These are phyloP conservation scores for Numenius arquata DNA, from an alignment of 2,113 vertebrate species.

Conservation along the genomic window DNA sequence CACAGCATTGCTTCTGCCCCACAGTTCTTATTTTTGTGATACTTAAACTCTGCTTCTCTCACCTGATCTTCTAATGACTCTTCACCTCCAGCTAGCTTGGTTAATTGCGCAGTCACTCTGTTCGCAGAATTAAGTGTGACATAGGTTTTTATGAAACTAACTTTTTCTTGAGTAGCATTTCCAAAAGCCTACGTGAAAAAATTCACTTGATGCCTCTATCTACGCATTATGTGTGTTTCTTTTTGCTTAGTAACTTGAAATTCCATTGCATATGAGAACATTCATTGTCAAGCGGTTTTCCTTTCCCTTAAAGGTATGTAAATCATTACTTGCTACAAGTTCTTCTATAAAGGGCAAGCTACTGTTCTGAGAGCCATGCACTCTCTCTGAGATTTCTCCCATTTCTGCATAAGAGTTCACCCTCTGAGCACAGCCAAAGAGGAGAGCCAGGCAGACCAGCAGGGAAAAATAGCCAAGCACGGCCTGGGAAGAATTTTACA, in stretches of 20 bases:
- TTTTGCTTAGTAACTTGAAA: background rate
- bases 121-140: background rate
- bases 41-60: background rate
- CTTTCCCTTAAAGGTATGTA: background rate
- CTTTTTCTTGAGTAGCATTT: background rate
- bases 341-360: background rate
- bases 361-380: background rate
- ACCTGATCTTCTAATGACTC: background rate
- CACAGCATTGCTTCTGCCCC: background rate
- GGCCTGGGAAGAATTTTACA: background rate
- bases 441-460: background rate
- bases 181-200: background rate
- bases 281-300: background rate
- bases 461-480: background rate
- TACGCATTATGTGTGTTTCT: background rate
- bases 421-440: background rate
- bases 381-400: background rate
- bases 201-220: background rate
- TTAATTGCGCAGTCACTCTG: background rate
- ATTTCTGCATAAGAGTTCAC: background rate
- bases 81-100: background rate
- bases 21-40: background rate
- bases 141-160: background rate
- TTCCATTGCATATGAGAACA: background rate
- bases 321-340: background rate